These are phyloP conservation scores for Onthophagus taurus DNA, from an alignment of 1,140 invertebrate genomes.

Conservation along the genomic window DNA sequence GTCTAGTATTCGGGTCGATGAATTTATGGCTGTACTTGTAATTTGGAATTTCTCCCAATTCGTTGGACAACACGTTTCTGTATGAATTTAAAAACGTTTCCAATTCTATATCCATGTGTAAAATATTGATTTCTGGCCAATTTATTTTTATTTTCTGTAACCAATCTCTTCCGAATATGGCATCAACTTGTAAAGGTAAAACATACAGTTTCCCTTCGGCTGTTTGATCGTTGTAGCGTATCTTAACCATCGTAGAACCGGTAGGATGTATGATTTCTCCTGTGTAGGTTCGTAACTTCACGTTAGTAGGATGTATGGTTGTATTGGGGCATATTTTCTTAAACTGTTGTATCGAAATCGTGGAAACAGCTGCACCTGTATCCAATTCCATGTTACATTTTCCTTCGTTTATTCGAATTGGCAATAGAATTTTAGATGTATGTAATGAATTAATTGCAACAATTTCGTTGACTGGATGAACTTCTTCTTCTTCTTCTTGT, in stretches of 20 bases:
- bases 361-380: too few relatives aligned
- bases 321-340: neutral
- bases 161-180: too few relatives aligned
- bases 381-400: too few relatives aligned
- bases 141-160: neutral
- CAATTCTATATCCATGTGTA: neutral
- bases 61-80: neutral
- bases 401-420: too few relatives aligned
- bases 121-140: neutral
- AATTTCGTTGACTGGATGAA: too few relatives aligned
- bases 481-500: too few relatives aligned
- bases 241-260: neutral
- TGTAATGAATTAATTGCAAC: too few relatives aligned
- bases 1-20: neutral
- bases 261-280: constrained; percentile 3
- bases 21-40: neutral
- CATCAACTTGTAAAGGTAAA: neutral
- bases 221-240: neutral
- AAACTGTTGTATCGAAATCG: too few relatives aligned
- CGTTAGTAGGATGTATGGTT: neutral
- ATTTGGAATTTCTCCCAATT: neutral
- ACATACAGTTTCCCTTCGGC: neutral
- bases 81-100: neutral
- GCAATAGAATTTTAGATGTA: too few relatives aligned
- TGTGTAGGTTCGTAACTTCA: neutral